Evolutionary conservation across 1,140 invertebrate species (phyloP).

Genomic region (Neotoxoptera formosana): DNA sequence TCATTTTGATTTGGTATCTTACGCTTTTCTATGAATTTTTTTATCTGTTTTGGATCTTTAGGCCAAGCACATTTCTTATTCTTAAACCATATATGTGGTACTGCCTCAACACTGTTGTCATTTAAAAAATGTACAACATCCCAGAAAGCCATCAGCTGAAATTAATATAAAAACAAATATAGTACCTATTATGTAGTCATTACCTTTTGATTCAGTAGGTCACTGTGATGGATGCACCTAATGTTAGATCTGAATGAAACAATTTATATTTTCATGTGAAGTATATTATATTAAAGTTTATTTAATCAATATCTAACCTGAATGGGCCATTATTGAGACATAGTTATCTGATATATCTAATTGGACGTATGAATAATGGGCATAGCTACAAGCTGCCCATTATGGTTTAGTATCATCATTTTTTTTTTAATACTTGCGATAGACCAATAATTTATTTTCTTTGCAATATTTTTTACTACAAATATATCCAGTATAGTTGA

Average conservation of each 20-base stretch:
- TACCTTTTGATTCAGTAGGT: not conserved
- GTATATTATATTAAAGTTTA: too few species aligned
- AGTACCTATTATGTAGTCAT: too few species aligned
- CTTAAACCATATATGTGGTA: not conserved
- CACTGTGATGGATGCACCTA: too few species aligned
- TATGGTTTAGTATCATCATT: not conserved
- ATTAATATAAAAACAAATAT: too few species aligned
- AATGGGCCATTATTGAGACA: too few species aligned
- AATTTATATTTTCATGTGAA: too few species aligned
- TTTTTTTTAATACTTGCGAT: slow-evolving; percentile 5
- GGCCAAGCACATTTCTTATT: not conserved
- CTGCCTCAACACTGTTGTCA: not conserved
- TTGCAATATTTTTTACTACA: not conserved
- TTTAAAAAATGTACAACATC: too few species aligned
- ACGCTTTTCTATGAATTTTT: slow-evolving; percentile 8
- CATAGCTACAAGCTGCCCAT: not conserved
- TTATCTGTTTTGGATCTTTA: not conserved
- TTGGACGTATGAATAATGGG: not conserved
- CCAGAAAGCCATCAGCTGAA: too few species aligned
- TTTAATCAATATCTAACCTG: too few species aligned
- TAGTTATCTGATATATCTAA: not conserved
- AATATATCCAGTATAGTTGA: not conserved
- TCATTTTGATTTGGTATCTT: not conserved
- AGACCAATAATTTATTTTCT: not conserved
- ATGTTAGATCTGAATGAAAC: too few species aligned